A percentile compares a stretch with the other conserved stretches of the same genome.
phyloP scores from a whole-genome alignment of 2,113 vertebrate species.

The Coptodon rendalli region DNA sequence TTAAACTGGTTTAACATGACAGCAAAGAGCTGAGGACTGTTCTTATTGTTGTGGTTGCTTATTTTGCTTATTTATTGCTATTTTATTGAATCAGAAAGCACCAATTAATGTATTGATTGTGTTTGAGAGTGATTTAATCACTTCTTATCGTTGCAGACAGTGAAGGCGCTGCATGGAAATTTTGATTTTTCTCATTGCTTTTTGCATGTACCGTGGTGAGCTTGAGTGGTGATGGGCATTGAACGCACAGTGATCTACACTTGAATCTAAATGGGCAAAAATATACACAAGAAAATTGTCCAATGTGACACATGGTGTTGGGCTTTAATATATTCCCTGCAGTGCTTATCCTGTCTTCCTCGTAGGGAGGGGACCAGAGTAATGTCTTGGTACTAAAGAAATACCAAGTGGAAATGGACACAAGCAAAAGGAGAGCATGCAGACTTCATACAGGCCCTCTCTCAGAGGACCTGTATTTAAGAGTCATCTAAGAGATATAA shows the following conservation, averaged over 20 bases:
- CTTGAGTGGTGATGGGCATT: neutral
- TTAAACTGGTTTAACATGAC: neutral
- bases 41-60: neutral
- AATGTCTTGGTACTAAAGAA: neutral
- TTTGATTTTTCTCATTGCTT: neutral
- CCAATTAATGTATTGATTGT: neutral
- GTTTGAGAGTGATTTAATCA: neutral
- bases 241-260: neutral
- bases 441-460: neutral
- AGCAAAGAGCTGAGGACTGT: neutral
- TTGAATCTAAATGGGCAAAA: neutral
- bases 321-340: neutral
- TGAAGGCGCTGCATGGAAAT: fast-evolving
- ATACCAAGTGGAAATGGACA: neutral
- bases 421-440: neutral
- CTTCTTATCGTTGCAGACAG: neutral
- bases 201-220: neutral
- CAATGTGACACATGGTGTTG: neutral
- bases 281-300: neutral
- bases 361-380: neutral
- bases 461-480: neutral
- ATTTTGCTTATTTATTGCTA: neutral
- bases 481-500: fast-evolving
- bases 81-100: neutral
- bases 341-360: neutral